phyloP scores from a whole-genome alignment of 2,797 vertebrate genomes.

The Pseudochirops corinnae region DNA sequence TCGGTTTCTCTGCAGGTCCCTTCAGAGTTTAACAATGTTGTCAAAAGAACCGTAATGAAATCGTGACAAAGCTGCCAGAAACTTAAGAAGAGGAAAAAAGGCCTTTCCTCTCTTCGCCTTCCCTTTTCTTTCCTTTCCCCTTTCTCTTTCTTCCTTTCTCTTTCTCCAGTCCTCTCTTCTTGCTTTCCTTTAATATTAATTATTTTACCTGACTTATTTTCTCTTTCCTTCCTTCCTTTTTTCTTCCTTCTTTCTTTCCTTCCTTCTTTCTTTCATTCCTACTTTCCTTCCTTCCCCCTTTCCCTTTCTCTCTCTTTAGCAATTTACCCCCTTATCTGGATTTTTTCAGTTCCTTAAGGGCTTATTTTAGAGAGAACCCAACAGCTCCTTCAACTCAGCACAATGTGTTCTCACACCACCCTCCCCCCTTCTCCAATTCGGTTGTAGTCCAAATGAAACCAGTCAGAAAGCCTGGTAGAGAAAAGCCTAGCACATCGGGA shows the following conservation, averaged over 20 bases:
- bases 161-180: too few species aligned
- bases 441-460: not conserved
- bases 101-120: not conserved
- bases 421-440: not conserved
- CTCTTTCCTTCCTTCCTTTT: not conserved
- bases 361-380: not conserved
- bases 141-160: constrained; percentile 12
- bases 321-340: not conserved
- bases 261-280: not conserved
- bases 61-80: constrained; percentile 68
- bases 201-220: too few species aligned
- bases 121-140: not conserved
- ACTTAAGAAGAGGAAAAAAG: not conserved
- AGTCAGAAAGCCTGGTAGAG: not conserved
- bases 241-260: constrained; percentile 48
- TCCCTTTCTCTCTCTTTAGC: not conserved
- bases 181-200: too few species aligned
- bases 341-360: not conserved
- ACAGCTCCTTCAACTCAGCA: not conserved
- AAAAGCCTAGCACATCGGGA: not conserved
- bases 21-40: constrained; percentile 62
- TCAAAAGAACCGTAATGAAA: constrained; percentile 78
- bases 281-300: too few species aligned
- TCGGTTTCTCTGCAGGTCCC: constrained; percentile 68
- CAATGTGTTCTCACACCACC: not conserved